phyloP scores from a whole-genome alignment of 2,113 vertebrate species.

The Oncorhynchus nerka region DNA sequence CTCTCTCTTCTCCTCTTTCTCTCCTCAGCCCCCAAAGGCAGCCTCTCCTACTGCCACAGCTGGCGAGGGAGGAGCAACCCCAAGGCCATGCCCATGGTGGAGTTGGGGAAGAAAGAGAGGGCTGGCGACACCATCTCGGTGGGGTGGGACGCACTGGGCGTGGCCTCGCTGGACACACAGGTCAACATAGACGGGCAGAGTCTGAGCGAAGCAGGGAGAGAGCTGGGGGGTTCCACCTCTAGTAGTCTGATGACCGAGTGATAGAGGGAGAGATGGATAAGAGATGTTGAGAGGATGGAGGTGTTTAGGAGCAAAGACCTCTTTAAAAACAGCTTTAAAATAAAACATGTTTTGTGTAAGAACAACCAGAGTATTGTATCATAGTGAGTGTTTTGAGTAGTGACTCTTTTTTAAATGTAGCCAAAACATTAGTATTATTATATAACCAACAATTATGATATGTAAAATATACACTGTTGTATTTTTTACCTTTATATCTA shows the following conservation, averaged over 20 bases:
- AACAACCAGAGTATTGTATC: neutral
- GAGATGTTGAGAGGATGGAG: neutral
- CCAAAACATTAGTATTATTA: too few relatives aligned
- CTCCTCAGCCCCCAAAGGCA: constrained; percentile 13
- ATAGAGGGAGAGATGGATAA: neutral
- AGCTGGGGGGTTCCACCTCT: constrained; percentile 6
- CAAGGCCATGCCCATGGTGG: neutral
- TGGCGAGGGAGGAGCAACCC: constrained; percentile 33
- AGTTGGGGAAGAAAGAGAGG: constrained; percentile 8
- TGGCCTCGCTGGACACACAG: constrained; percentile 19
- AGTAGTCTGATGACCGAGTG: constrained; percentile 22
- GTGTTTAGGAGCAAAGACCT: neutral
- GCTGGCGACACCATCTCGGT: neutral
- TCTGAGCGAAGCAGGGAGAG: neutral
- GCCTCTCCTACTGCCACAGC: constrained; percentile 34
- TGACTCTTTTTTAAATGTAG: too few relatives aligned
- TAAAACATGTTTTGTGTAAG: neutral
- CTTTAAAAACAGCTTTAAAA: too few relatives aligned
- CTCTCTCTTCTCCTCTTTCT: neutral
- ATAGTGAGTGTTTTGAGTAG: too few relatives aligned
- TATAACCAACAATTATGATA: too few relatives aligned
- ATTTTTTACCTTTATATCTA: neutral
- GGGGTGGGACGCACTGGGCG: constrained; percentile 17
- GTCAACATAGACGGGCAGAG: constrained; percentile 21
- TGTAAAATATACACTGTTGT: too few relatives aligned